Base-by-base conservation (phyloP, 2,888 invertebrate genomes). In the Podabrus alpinus region DNA sequence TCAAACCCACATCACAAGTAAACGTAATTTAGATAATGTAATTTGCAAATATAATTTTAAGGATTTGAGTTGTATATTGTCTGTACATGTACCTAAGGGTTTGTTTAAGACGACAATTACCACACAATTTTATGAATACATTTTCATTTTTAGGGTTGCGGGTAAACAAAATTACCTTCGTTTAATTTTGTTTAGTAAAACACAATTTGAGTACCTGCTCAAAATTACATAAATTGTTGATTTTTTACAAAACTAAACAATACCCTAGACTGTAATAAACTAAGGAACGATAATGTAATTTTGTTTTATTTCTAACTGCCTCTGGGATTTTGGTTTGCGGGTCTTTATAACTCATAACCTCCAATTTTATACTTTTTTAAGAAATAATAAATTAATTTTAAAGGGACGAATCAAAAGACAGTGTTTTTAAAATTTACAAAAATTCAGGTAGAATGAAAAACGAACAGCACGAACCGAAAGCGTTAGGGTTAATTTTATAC, bases 1-100 rank as follows among this genome's bases (percentile, higher is more conserved):
- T 64, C 62, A 64, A 64, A 64, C 62, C 17, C 62, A 64, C 62
- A 21, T 64, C 19, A 64, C 62, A 64, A 64, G 62, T 64, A 64
- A 64, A 64, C 62, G 62, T 64, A 64, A 64, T 64, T 64, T 19
- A 64, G 62, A 64, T 64, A 64, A 64, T 64, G 62, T 19, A 64
- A 64, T 64, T 64, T 64, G 62, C 62, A 64, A 64, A 64, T 64
- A 64, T 64, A 64, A 64, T 64, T 64, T 64, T 19, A 64, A 64
- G 62, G 62, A 21, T 64, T 45, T 21, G 62, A 64, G 10, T 64
- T 19, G 19, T 64, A 21, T 64, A 64, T 64, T 64, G 62, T 64
- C 21, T n/a, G 62, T 64, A 21, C 21, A 64, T 19, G 62, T 64
- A 19, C 45, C 16, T 61, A 61, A 16, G 62, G 62, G 62, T 19